A percentile compares a stretch with the other conserved stretches of the same genome.
Evolutionary conservation across 2,113 vertebrate species (phyloP).

Genomic region (Callorhinus ursinus): DNA sequence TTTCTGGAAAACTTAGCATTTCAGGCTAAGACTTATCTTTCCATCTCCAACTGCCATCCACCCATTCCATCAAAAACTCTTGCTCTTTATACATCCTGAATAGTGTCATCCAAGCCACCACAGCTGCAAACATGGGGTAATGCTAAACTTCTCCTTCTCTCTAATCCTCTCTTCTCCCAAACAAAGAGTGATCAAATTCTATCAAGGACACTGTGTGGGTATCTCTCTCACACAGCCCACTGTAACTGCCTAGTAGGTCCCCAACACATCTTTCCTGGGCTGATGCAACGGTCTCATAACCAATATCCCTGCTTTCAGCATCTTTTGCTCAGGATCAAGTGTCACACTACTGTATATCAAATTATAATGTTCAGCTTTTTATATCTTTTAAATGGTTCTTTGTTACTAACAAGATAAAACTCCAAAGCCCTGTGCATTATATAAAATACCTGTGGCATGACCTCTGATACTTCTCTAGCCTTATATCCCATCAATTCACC

Average conservation of each 20-base stretch:
- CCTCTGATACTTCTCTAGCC: neutral
- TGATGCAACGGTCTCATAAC: neutral
- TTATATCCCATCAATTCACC: neutral
- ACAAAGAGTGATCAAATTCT: neutral
- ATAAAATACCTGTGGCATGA: neutral
- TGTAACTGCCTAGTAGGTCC: neutral
- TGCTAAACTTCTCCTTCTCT: neutral
- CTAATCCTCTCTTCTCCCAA: neutral
- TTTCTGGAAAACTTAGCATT: neutral
- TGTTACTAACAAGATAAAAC: neutral
- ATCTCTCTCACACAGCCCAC: neutral
- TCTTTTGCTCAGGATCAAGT: neutral
- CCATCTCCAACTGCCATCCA: neutral
- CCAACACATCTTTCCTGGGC: neutral
- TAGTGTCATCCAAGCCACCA: neutral
- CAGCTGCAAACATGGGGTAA: neutral
- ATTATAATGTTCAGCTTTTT: neutral
- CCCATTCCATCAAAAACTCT: neutral
- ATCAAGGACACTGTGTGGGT: neutral
- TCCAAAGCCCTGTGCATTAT: neutral
- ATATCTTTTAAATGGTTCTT: neutral
- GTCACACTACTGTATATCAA: rapidly evolving
- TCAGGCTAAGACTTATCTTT: neutral
- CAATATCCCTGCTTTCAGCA: neutral
- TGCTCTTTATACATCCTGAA: neutral